phyloP scores from a whole-genome alignment of 1,140 invertebrate genomes.

The silkworm (Bombyx mori) region DNA sequence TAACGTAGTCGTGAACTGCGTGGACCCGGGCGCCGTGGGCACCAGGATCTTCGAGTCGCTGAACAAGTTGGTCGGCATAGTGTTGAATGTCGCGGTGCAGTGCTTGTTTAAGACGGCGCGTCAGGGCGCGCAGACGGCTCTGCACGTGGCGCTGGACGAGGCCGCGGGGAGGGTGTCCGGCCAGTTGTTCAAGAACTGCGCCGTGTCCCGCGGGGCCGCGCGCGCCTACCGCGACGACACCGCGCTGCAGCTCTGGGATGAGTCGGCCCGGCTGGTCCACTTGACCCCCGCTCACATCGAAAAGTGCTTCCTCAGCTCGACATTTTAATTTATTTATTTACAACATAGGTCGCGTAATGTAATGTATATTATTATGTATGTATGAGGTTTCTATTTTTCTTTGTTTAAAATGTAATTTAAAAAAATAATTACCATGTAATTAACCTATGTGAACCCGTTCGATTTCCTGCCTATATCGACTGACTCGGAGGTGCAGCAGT shows the following conservation, averaged over 20 bases:
- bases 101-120: conserved; percentile 23
- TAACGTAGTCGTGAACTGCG: conserved; percentile 69
- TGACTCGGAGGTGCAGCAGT: no score
- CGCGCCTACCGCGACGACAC: conserved; percentile 17
- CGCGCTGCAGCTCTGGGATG: conserved; percentile 28
- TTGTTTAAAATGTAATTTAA: no score
- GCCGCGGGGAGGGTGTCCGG: conserved; percentile 33
- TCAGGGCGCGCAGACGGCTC: conserved; percentile 44
- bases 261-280: conserved; percentile 30
- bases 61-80: conserved; percentile 4
- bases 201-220: conserved; percentile 8
- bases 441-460: no score
- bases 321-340: no score
- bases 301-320: conserved; percentile 1
- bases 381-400: no score
- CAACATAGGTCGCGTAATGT: no score
- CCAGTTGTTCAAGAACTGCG: conserved; percentile 39
- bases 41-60: conserved; percentile 58
- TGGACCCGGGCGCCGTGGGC: conserved; percentile 73
- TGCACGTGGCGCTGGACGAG: conserved; percentile 34
- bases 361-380: no score
- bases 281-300: conserved; percentile 21
- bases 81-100: conserved; percentile 9
- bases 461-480: no score
- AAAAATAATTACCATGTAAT: no score